These are phyloP conservation scores for Otus sunia DNA, from an alignment of 2,113 vertebrate species.

Conservation along the genomic window DNA sequence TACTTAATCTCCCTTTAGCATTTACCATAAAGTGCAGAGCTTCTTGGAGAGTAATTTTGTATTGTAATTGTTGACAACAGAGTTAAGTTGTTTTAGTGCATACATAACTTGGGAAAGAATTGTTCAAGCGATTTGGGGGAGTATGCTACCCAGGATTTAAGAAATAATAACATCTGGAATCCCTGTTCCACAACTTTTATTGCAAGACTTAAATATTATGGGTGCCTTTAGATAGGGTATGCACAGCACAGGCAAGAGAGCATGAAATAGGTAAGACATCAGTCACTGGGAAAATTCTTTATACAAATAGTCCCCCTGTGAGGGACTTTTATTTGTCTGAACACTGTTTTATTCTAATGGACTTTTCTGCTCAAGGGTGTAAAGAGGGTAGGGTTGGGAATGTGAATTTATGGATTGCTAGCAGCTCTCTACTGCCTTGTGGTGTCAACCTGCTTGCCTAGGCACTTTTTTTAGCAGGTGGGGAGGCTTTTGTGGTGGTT, in stretches of 20 bases:
- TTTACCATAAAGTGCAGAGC: slow-evolving; percentile 43
- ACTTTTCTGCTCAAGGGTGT: not conserved
- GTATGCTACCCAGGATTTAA: not conserved
- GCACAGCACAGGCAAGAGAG: not conserved
- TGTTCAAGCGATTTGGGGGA: not conserved
- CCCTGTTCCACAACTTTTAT: not conserved
- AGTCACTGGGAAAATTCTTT: not conserved
- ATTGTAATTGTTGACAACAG: slow-evolving; percentile 46
- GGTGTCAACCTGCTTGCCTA: not conserved
- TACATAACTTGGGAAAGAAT: slow-evolving; percentile 18
- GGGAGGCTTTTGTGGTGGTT: not conserved
- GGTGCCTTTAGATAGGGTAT: not conserved
- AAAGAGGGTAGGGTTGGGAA: not conserved
- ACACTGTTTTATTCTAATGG: not conserved
- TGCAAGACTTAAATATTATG: not conserved
- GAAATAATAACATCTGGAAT: slow-evolving; percentile 41
- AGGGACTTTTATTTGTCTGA: not conserved
- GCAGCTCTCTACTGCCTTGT: not conserved
- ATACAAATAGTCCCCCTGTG: not conserved
- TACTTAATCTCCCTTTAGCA: slow-evolving; percentile 54
- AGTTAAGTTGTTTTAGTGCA: slow-evolving; percentile 32
- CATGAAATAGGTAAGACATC: not conserved
- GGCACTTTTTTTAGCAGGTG: not conserved
- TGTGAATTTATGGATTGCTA: not conserved
- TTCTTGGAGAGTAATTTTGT: slow-evolving; percentile 44